These are phyloP conservation scores for Pomacea canaliculata DNA, from an alignment of 2,888 invertebrate genomes.

Conservation along the genomic window DNA sequence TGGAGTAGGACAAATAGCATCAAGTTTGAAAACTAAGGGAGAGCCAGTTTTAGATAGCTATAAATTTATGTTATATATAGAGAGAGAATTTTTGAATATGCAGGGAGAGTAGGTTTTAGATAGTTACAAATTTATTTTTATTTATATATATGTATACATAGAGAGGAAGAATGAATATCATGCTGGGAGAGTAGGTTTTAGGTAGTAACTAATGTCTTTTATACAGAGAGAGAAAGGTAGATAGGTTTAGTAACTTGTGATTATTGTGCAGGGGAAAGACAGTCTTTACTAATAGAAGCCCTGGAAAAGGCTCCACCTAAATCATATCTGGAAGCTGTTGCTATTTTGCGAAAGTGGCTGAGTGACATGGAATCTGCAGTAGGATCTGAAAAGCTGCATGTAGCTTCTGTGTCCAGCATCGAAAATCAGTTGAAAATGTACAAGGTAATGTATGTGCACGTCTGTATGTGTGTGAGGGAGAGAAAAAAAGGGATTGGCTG, in stretches of 20 bases:
- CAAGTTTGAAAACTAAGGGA: too few species aligned
- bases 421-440: conserved; percentile 9
- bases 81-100: too few species aligned
- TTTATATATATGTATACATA: too few species aligned
- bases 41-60: too few species aligned
- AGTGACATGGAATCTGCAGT: conserved; percentile 65
- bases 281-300: conserved; percentile 71
- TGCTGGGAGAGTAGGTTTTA: too few species aligned
- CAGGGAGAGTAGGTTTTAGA: too few species aligned
- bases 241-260: neutral
- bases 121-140: too few species aligned
- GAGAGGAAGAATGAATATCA: too few species aligned
- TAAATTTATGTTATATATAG: too few species aligned
- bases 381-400: conserved; percentile 61
- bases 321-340: conserved; percentile 68
- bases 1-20: too few species aligned
- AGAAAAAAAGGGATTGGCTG: neutral
- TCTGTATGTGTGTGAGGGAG: neutral
- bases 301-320: conserved; percentile 68
- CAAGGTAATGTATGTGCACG: neutral
- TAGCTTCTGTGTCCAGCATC: conserved; percentile 29
- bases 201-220: too few species aligned
- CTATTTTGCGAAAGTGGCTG: conserved; percentile 67
- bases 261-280: conserved; percentile 70
- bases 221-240: too few species aligned